Conservation (phyloP, 1,140 invertebrate species). For the Pogonognathellus flavescens region DNA sequence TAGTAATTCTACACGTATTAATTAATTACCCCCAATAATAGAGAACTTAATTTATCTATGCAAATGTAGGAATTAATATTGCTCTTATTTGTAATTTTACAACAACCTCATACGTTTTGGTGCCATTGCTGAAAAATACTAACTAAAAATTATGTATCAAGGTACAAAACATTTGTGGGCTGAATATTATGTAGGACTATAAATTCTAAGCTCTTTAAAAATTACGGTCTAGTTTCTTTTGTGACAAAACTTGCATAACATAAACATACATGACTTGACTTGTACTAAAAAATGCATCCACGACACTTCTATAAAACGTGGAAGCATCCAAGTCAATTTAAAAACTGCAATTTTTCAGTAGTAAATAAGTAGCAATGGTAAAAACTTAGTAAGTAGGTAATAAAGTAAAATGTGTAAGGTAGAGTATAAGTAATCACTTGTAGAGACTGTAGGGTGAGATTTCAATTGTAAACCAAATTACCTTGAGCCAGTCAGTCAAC, state of each 20-base stretch:
- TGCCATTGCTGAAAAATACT: too few species aligned
- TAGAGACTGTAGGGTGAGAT: constrained; percentile 43
- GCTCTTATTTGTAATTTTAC: too few species aligned
- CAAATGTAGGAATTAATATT: too few species aligned
- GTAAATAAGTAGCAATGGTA: constrained; percentile 26
- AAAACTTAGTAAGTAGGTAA: constrained; percentile 9
- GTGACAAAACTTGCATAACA: not conserved
- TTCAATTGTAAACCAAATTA: constrained; percentile 39
- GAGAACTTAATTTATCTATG: too few species aligned
- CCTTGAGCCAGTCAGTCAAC: constrained; percentile 42
- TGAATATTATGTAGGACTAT: too few species aligned
- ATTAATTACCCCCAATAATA: too few species aligned
- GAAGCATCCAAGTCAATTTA: not conserved
- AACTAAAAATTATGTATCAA: too few species aligned
- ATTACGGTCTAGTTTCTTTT: too few species aligned
- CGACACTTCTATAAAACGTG: not conserved
- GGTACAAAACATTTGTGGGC: too few species aligned
- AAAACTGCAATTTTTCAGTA: constrained; percentile 21
- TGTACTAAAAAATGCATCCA: not conserved
- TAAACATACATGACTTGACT: constrained; percentile 13
- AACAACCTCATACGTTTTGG: too few species aligned
- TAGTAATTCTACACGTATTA: too few species aligned
- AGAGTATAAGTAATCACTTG: constrained; percentile 31
- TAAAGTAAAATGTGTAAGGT: constrained; percentile 15
- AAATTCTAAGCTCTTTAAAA: too few species aligned